Conservation (phyloP, 1,140 invertebrate genomes). For the Zaprionus ghesquierei region DNA sequence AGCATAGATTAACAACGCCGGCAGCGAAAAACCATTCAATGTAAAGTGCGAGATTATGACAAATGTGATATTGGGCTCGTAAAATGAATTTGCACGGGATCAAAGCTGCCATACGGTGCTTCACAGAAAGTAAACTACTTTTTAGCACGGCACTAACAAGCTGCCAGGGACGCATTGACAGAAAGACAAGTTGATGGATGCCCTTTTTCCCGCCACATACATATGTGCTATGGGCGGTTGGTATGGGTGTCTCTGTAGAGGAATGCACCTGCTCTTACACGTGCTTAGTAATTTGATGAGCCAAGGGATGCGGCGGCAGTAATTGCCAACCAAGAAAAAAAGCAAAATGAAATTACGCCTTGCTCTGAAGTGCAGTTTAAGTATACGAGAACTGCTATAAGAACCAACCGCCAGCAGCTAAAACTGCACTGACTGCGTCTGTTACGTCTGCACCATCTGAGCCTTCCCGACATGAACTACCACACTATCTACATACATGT, state of each 20-base stretch:
- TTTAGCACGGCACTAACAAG: conserved; percentile 60
- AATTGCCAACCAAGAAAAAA: conserved; percentile 52
- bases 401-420: conserved; percentile 27
- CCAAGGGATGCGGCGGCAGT: conserved; percentile 43
- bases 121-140: conserved; percentile 44
- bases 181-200: not conserved
- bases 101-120: conserved; percentile 23
- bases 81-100: conserved; percentile 18
- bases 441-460: not conserved
- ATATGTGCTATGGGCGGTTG: not conserved
- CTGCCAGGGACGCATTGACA: not conserved
- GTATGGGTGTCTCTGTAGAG: not conserved
- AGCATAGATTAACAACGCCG: conserved; percentile 7
- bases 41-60: conserved; percentile 62
- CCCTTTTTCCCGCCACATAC: conserved; percentile 1
- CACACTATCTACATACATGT: not conserved
- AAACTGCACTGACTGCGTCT: not conserved
- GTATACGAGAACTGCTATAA: conserved; percentile 40
- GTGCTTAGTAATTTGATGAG: conserved; percentile 71
- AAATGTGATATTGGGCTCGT: conserved; percentile 56
- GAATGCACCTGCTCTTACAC: conserved; percentile 60
- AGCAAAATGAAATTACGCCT: conserved; percentile 74
- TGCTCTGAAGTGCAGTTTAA: conserved; percentile 73
- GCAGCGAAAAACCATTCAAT: conserved; percentile 46
- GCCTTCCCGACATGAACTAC: not conserved